Conservation (phyloP, 2,113 vertebrate genomes). For the Gambusia holbrooki region DNA sequence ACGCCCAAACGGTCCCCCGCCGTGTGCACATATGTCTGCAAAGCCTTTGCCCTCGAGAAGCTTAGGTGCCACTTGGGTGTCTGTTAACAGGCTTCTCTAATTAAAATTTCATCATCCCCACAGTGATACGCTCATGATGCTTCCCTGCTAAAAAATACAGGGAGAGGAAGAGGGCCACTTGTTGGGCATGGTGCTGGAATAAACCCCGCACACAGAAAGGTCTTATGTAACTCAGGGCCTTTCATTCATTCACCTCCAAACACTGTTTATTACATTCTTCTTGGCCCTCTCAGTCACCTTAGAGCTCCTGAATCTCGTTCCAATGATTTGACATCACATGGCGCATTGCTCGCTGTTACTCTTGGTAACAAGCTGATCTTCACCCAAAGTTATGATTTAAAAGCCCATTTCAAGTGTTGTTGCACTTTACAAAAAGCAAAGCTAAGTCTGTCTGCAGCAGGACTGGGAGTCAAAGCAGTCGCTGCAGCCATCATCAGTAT, state of each 20-base stretch:
- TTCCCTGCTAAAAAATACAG: constrained; percentile 63
- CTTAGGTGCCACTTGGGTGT: constrained; percentile 60
- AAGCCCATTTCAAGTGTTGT: neutral
- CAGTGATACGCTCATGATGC: constrained; percentile 42
- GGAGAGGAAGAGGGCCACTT: constrained; percentile 40
- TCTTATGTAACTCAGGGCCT: constrained; percentile 1
- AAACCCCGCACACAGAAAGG: constrained; percentile 1
- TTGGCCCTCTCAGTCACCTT: constrained; percentile 9
- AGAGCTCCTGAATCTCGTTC: constrained; percentile 34
- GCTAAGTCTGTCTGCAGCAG: neutral
- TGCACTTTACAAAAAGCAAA: neutral
- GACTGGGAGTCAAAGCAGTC: constrained; percentile 12
- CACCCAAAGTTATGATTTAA: neutral
- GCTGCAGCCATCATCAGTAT: too few relatives aligned
- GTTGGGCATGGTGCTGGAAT: constrained; percentile 11
- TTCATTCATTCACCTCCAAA: constrained; percentile 42
- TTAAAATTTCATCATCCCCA: constrained; percentile 73
- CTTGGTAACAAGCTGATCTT: neutral
- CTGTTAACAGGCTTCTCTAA: constrained; percentile 59
- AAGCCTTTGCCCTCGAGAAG: constrained; percentile 33
- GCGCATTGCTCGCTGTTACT: neutral
- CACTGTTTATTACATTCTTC: constrained; percentile 20
- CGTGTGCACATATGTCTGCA: constrained; percentile 11
- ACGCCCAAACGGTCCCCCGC: neutral
- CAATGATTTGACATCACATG: constrained; percentile 19